Percentiles rank a stretch among this genome's conserved stretches.
Conservation (phyloP, 2,113 vertebrate species). For the Xyliphius kryptos region DNA sequence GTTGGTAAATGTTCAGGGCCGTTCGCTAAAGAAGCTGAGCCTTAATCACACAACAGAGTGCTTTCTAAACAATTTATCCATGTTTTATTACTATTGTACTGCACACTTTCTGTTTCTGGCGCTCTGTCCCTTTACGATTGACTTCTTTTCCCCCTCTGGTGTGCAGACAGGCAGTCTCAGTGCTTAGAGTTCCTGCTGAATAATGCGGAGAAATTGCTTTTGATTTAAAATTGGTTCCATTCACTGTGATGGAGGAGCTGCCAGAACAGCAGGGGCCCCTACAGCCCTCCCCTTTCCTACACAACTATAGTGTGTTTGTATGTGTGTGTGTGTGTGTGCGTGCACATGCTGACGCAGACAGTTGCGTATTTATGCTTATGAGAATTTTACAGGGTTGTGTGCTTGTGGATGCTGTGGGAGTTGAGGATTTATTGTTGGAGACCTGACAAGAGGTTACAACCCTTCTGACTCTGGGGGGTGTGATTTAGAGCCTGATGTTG, state of each 20-base stretch:
- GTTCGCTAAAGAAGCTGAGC: constrained; percentile 17
- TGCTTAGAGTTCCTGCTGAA: constrained; percentile 57
- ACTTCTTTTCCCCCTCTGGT: constrained; percentile 42
- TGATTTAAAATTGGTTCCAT: constrained; percentile 77
- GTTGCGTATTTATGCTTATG: constrained; percentile 22
- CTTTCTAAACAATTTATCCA: constrained; percentile 30
- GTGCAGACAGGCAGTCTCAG: constrained; percentile 37
- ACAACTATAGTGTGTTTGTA: constrained; percentile 30
- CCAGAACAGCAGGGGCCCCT: constrained; percentile 58
- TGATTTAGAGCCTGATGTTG: constrained; percentile 14
- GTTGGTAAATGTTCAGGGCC: constrained; percentile 13
- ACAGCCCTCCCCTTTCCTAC: constrained; percentile 15
- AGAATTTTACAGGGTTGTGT: constrained; percentile 27
- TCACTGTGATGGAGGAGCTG: constrained; percentile 68
- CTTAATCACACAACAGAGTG: constrained; percentile 2
- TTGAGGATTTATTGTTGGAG: constrained; percentile 25
- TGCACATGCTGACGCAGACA: constrained; percentile 2
- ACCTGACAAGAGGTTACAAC: neutral
- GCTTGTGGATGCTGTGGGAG: constrained; percentile 33
- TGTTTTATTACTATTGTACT: constrained; percentile 31
- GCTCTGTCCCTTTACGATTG: constrained; percentile 22
- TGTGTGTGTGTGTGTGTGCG: constrained; percentile 7
- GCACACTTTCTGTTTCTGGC: constrained; percentile 9
- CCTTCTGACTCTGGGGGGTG: constrained; percentile 13
- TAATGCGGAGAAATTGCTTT: constrained; percentile 72